Evolutionary conservation across 2,888 invertebrate species (phyloP).

Genomic region (Thymelicus acteon): DNA sequence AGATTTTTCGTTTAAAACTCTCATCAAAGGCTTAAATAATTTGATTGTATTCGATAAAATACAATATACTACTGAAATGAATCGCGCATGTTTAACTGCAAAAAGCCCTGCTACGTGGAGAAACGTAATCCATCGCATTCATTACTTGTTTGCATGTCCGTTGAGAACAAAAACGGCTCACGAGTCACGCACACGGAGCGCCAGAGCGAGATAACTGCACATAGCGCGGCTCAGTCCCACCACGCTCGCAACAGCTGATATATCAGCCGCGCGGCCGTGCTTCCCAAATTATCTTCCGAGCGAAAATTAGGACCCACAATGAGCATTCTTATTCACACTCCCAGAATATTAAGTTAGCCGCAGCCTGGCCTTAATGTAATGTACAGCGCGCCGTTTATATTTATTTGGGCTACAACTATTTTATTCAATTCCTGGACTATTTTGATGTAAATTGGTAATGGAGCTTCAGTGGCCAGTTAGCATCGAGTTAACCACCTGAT

Average conservation of each 20-base stretch:
- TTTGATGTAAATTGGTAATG: not conserved
- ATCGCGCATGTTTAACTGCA: no score
- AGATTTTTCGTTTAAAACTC: no score
- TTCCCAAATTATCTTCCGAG: slow-evolving; percentile 22
- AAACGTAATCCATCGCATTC: not conserved
- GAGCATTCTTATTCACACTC: slow-evolving; percentile 27
- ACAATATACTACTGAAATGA: no score
- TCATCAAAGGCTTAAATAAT: no score
- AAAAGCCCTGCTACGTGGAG: no score
- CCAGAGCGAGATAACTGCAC: slow-evolving; percentile 20
- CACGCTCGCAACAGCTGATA: slow-evolving; percentile 19
- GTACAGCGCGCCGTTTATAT: not conserved
- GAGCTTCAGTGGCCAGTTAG: no score
- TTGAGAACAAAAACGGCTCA: slow-evolving; percentile 11
- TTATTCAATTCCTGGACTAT: not conserved
- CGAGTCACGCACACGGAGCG: no score
- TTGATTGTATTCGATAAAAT: no score
- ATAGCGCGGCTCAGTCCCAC: slow-evolving; percentile 16
- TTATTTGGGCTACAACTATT: not conserved
- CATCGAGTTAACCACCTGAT: no score
- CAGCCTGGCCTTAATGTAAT: not conserved
- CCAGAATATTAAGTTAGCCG: slow-evolving; percentile 13
- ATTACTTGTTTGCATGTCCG: not conserved
- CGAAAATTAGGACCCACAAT: slow-evolving; percentile 22
- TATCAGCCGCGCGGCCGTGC: slow-evolving; percentile 5